A percentile compares a stretch with the other conserved stretches of the same genome.
Conservation (phyloP, 2,797 vertebrate species). For the Aulostomus chinensis region DNA sequence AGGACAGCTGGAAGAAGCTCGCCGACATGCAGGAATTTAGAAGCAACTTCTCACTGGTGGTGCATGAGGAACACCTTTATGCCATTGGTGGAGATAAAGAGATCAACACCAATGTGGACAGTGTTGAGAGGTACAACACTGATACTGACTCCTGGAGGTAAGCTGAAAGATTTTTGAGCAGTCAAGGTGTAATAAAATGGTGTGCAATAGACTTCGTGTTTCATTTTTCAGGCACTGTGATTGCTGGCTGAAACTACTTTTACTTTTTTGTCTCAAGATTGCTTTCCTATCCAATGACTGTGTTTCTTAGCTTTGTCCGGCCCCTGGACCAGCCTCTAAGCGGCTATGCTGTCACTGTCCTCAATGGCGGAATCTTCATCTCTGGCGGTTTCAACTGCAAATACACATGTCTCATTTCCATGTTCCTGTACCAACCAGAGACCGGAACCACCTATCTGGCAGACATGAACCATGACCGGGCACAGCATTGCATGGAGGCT, state of each 20-base stretch:
- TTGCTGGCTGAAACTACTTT: too few relatives aligned
- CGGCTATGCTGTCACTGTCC: constrained; percentile 62
- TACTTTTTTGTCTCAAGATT: too few relatives aligned
- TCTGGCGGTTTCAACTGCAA: constrained; percentile 79
- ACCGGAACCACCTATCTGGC: constrained; percentile 50
- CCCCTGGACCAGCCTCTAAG: constrained; percentile 74
- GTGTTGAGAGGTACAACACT: constrained; percentile 76
- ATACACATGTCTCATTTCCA: constrained; percentile 75
- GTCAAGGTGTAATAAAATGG: too few relatives aligned
- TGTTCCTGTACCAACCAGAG: constrained; percentile 52
- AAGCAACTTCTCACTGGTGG: constrained; percentile 76
- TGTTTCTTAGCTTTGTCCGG: constrained; percentile 57
- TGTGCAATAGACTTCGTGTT: too few relatives aligned
- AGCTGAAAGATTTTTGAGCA: background rate
- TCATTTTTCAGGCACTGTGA: too few relatives aligned
- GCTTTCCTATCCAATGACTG: too few relatives aligned
- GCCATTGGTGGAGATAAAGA: constrained; percentile 81
- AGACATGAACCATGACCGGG: constrained; percentile 74
- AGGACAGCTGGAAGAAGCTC: constrained; percentile 69
- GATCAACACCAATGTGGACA: constrained; percentile 75
- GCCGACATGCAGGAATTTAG: constrained; percentile 78
- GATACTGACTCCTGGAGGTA: constrained; percentile 79
- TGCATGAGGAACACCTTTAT: constrained; percentile 53
- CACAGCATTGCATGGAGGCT: constrained; percentile 82
- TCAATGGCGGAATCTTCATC: constrained; percentile 69